Conservation (phyloP, 2,888 invertebrate genomes). For the Artemia sinica region DNA sequence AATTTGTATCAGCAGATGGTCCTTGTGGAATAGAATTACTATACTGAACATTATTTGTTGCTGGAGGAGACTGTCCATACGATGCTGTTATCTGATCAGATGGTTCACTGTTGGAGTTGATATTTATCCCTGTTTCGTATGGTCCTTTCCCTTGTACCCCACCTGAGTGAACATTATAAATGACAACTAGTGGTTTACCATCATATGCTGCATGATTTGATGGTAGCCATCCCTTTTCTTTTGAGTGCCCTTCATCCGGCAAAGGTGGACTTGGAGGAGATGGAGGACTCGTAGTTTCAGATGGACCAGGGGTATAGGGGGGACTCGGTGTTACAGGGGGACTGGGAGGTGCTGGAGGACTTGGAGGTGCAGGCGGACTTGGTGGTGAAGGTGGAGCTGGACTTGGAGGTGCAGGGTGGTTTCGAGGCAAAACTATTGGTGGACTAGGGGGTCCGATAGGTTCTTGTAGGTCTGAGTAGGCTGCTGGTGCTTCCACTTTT, state of each 20-base stretch:
- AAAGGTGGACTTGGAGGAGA: background rate
- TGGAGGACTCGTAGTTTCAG: background rate
- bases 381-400: background rate
- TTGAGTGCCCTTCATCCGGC: background rate
- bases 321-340: conserved; percentile 13
- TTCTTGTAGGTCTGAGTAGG: background rate
- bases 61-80: too few species aligned
- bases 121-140: too few species aligned
- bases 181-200: background rate
- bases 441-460: conserved; percentile 20
- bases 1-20: too few species aligned
- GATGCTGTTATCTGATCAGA: too few species aligned
- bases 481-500: background rate
- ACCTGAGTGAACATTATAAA: background rate
- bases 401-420: background rate
- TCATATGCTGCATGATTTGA: too few species aligned
- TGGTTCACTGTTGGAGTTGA: too few species aligned
- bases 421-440: background rate
- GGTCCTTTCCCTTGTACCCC: too few species aligned
- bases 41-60: too few species aligned
- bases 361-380: background rate
- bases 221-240: too few species aligned
- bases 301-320: conserved; percentile 4
- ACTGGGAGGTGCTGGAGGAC: conserved; percentile 13
- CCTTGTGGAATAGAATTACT: too few species aligned